Conservation (phyloP, 1,140 invertebrate species). For the Zaprionus kolodkinae region DNA sequence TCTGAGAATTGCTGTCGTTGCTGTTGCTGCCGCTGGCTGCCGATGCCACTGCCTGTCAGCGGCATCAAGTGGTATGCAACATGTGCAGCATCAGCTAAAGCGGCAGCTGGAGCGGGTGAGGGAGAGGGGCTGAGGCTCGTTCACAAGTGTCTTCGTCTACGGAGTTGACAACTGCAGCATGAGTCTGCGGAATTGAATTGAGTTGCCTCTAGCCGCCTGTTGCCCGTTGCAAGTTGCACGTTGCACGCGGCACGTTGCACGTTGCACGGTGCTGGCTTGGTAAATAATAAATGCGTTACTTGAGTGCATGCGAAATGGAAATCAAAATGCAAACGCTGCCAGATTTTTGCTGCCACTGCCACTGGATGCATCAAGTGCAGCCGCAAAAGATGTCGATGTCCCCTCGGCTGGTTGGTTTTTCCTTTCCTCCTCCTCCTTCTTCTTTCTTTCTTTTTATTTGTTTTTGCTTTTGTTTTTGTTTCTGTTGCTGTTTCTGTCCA, state of each 20-base stretch:
- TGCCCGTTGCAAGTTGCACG: slow-evolving; percentile 5
- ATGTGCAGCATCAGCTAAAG: slow-evolving; percentile 22
- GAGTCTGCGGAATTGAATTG: slow-evolving; percentile 72
- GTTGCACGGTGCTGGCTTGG: slow-evolving; percentile 41
- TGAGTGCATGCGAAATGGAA: slow-evolving; percentile 77
- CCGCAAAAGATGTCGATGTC: slow-evolving; percentile 52
- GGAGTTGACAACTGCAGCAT: slow-evolving; percentile 73
- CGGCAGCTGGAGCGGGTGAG: background rate
- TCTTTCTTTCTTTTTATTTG: background rate
- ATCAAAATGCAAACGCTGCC: slow-evolving; percentile 80
- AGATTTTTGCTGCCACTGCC: slow-evolving; percentile 51
- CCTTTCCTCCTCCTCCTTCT: background rate
- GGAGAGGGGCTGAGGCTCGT: slow-evolving; percentile 24
- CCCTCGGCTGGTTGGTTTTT: slow-evolving; percentile 38
- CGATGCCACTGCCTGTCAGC: slow-evolving; percentile 56
- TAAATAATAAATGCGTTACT: slow-evolving; percentile 83
- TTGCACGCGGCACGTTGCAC: slow-evolving; percentile 26
- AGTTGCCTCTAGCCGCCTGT: slow-evolving; percentile 37
- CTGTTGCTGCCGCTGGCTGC: slow-evolving; percentile 22
- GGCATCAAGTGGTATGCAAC: slow-evolving; percentile 72
- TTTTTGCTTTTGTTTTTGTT: background rate
- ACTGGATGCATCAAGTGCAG: slow-evolving; percentile 41
- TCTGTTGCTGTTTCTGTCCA: slow-evolving; percentile 62
- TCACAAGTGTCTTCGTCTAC: slow-evolving; percentile 62
- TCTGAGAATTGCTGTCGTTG: slow-evolving; percentile 42